Conservation (phyloP, 1,140 invertebrate species). For the Pseudomyrmex cubaensis region DNA sequence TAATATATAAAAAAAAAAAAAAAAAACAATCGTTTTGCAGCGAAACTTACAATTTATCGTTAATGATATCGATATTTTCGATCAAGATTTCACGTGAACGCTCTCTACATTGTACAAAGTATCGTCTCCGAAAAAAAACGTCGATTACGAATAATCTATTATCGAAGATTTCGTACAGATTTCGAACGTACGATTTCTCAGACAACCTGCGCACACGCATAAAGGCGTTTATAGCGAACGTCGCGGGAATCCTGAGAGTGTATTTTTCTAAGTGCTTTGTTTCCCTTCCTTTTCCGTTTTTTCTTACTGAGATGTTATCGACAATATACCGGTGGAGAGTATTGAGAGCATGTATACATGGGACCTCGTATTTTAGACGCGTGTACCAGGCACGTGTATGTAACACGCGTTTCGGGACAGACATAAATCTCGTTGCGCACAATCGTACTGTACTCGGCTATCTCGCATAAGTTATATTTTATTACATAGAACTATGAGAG, state of each 20-base stretch:
- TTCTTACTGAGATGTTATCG: constrained; percentile 52
- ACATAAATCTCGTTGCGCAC: constrained; percentile 69
- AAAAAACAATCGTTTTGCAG: no score
- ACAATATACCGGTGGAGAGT: constrained; percentile 59
- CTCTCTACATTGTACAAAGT: background rate
- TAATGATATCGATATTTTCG: no score
- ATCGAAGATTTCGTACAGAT: no score
- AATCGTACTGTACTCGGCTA: constrained; percentile 65
- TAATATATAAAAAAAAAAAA: background rate
- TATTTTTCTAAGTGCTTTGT: constrained; percentile 66
- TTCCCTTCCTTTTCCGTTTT: constrained; percentile 55
- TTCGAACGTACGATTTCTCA: constrained; percentile 5
- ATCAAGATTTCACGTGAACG: constrained; percentile 18
- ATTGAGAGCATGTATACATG: constrained; percentile 56
- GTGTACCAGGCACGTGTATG: constrained; percentile 38
- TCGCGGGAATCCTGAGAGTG: constrained; percentile 61
- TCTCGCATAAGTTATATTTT: constrained; percentile 67
- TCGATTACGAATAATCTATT: background rate
- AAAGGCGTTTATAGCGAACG: constrained; percentile 6
- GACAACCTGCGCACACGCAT: constrained; percentile 25
- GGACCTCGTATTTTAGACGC: constrained; percentile 66
- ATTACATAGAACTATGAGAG: constrained; percentile 12
- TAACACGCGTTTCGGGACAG: constrained; percentile 48
- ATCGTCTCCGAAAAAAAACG: background rate
- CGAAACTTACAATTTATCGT: no score